Conservation (phyloP, 2,113 vertebrate genomes). For the Ceyx cyanopectus region DNA sequence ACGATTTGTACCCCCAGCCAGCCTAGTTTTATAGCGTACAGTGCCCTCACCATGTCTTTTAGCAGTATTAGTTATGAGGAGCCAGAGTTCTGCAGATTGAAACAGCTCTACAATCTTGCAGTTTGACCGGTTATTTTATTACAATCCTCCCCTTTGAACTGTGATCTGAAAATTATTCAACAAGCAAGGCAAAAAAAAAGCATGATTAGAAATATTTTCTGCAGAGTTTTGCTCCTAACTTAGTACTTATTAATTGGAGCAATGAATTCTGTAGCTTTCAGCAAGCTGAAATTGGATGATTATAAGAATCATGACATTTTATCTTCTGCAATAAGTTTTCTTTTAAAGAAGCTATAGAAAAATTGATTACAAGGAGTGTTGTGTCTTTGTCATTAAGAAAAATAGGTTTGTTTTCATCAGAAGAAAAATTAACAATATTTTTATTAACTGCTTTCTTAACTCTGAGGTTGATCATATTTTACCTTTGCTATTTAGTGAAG, state of each 20-base stretch:
- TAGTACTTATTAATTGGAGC: conserved; percentile 39
- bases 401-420: conserved; percentile 30
- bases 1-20: background rate
- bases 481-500: background rate
- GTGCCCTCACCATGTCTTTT: no score
- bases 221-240: conserved; percentile 20
- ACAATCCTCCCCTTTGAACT: no score
- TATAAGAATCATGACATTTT: conserved; percentile 33
- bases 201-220: conserved; percentile 1
- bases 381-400: conserved; percentile 24
- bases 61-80: no score
- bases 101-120: no score
- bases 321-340: conserved; percentile 40
- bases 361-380: conserved; percentile 28
- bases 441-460: conserved; percentile 59
- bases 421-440: background rate
- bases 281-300: no score
- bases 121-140: no score
- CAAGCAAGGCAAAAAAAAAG: no score
- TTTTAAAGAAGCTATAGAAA: conserved; percentile 32
- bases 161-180: no score
- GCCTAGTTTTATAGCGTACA: background rate
- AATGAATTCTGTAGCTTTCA: conserved; percentile 18
- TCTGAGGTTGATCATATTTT: background rate
- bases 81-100: no score